Conservation (phyloP, 2,888 invertebrate species). For the Diogma glabrata region DNA sequence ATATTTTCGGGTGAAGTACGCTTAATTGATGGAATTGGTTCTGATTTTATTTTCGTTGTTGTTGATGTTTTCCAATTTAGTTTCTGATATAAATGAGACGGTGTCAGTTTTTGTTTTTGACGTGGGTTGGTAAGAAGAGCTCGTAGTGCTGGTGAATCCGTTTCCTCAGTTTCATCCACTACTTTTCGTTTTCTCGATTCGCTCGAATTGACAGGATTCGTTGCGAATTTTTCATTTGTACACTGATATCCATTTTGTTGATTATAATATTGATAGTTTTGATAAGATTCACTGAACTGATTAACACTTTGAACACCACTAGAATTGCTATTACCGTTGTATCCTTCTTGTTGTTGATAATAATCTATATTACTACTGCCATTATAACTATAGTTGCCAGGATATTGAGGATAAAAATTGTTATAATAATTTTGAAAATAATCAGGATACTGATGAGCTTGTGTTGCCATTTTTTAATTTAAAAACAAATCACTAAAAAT, state of each 20-base stretch:
- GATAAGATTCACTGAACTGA: background rate
- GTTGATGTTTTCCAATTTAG: conserved; percentile 10
- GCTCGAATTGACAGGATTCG: background rate
- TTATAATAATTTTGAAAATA: conserved; percentile 4
- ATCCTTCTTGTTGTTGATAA: background rate
- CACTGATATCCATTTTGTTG: conserved; percentile 7
- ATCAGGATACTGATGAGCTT: conserved; percentile 9
- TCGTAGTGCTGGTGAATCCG: conserved; percentile 45
- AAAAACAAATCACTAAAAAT: background rate
- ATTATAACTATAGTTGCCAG: conserved; percentile 3
- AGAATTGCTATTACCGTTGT: background rate
- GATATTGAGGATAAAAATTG: conserved; percentile 2
- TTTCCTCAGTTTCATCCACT: conserved; percentile 9
- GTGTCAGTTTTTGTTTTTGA: conserved; percentile 32
- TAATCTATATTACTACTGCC: background rate
- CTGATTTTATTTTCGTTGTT: background rate
- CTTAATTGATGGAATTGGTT: conserved; percentile 26
- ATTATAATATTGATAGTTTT: background rate
- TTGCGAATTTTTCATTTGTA: background rate
- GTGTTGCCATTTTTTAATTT: conserved; percentile 8
- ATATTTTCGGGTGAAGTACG: conserved; percentile 31
- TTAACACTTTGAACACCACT: background rate
- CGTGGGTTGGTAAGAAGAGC: conserved; percentile 42
- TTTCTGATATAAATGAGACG: conserved; percentile 30
- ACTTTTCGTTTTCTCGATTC: conserved; percentile 7